Conservation (phyloP, 2,888 invertebrate genomes). For the Erebia epiphron region DNA sequence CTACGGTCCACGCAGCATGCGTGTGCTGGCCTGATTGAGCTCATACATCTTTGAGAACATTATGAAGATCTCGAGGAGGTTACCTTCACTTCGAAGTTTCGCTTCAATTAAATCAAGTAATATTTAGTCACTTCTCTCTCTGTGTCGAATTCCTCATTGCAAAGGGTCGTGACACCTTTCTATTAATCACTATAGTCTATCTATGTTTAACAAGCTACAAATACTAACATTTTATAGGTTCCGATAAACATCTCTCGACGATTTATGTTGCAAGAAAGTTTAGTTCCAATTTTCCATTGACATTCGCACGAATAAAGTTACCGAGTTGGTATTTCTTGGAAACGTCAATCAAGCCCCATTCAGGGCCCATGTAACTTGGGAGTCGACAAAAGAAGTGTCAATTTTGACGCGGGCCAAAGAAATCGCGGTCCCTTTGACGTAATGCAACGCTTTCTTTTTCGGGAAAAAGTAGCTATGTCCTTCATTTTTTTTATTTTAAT, state of each 20-base stretch:
- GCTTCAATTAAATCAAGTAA: too few relatives aligned
- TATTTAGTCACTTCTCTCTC: too few relatives aligned
- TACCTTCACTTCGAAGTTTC: too few relatives aligned
- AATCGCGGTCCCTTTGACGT: conserved; percentile 32
- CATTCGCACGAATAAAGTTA: conserved; percentile 40
- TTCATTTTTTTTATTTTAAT: conserved; percentile 8
- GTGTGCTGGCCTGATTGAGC: too few relatives aligned
- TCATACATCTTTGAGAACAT: too few relatives aligned
- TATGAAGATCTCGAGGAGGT: too few relatives aligned
- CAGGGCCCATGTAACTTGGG: conserved; percentile 37
- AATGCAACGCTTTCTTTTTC: conserved; percentile 12
- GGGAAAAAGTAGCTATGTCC: background rate
- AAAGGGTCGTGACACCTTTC: too few relatives aligned
- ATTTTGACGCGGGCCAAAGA: conserved; percentile 44
- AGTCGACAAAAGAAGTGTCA: conserved; percentile 44
- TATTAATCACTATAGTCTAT: background rate
- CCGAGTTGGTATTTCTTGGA: conserved; percentile 38
- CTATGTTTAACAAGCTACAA: background rate
- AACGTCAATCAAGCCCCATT: conserved; percentile 43
- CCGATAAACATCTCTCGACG: conserved; percentile 20
- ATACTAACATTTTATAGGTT: background rate
- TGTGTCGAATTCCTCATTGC: too few relatives aligned
- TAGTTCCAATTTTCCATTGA: conserved; percentile 35
- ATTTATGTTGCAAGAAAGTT: conserved; percentile 29
- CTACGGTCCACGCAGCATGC: too few relatives aligned